These are phyloP conservation scores for Dolomedes plantarius DNA, from an alignment of 2,888 invertebrate species.

Conservation along the genomic window DNA sequence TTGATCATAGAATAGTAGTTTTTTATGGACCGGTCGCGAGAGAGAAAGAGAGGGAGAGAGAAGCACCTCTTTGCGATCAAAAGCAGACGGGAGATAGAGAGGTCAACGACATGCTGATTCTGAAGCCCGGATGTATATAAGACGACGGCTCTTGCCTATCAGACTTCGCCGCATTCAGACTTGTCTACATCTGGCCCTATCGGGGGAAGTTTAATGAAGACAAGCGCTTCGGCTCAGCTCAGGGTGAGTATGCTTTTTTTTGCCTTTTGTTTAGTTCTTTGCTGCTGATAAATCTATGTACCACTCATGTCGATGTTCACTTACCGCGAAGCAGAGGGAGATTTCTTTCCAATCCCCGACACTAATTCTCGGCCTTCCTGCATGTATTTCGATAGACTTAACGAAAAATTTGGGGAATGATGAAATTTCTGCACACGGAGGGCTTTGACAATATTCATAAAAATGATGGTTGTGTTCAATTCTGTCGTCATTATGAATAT, in stretches of 20 bases:
- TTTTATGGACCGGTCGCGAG: not conserved
- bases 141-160: slow-evolving; percentile 47
- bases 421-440: too few relatives aligned
- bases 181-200: slow-evolving; percentile 31
- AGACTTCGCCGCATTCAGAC: slow-evolving; percentile 50
- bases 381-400: too few relatives aligned
- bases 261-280: slow-evolving; percentile 3
- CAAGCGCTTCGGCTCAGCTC: not conserved
- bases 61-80: slow-evolving; percentile 5
- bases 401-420: too few relatives aligned
- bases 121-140: slow-evolving; percentile 63
- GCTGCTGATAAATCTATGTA: not conserved
- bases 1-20: too few relatives aligned
- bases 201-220: slow-evolving; percentile 41
- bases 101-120: slow-evolving; percentile 51
- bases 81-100: slow-evolving; percentile 11
- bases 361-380: too few relatives aligned
- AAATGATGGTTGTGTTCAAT: too few relatives aligned
- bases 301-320: not conserved
- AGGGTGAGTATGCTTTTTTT: slow-evolving; percentile 16
- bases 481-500: too few relatives aligned
- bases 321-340: too few relatives aligned
- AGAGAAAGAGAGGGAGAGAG: slow-evolving; percentile 6
- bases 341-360: too few relatives aligned
- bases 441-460: too few relatives aligned